phyloP scores from a whole-genome alignment of 2,797 vertebrate species.

The Myioborus miniatus region DNA sequence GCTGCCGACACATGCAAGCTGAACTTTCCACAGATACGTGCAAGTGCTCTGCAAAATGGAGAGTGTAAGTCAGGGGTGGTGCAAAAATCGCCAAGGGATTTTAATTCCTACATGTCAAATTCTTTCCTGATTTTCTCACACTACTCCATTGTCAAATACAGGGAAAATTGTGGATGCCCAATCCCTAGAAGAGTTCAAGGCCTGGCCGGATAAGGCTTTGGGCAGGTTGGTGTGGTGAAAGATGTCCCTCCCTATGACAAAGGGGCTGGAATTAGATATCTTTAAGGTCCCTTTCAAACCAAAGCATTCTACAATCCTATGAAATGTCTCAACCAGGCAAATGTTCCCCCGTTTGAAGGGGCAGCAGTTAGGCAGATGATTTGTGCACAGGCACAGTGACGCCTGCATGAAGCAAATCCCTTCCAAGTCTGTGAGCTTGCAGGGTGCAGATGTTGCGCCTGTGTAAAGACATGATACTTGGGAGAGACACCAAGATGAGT shows the following conservation, averaged over 20 bases:
- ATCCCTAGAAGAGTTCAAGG: neutral
- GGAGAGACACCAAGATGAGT: neutral
- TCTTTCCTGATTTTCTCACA: neutral
- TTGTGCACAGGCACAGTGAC: neutral
- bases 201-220: neutral
- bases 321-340: neutral
- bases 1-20: neutral
- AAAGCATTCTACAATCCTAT: neutral
- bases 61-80: neutral
- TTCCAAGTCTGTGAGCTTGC: neutral
- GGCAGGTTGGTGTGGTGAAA: neutral
- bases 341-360: neutral
- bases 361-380: neutral
- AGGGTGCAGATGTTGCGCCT: neutral
- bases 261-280: neutral
- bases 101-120: neutral
- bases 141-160: neutral
- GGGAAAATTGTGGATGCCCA: neutral
- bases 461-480: neutral
- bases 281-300: neutral
- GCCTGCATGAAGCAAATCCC: neutral
- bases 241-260: neutral
- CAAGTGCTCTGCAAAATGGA: neutral
- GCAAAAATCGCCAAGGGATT: neutral
- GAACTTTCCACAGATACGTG: neutral